These are phyloP conservation scores for Augiades crinisus DNA, from an alignment of 2,888 invertebrate species.

Conservation along the genomic window DNA sequence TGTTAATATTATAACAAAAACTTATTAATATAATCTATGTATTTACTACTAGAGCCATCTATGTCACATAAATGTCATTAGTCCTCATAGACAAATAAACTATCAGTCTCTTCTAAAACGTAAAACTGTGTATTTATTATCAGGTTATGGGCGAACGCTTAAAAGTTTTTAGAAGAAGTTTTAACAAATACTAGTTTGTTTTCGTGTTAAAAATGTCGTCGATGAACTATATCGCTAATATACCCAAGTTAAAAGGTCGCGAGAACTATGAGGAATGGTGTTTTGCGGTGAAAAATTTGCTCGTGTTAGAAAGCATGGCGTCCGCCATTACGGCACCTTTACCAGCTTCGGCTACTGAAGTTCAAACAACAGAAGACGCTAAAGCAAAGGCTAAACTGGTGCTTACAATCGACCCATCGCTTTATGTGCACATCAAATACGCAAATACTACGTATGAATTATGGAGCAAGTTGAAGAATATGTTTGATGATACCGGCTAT, in stretches of 20 bases:
- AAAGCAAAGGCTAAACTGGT: conserved; percentile 25
- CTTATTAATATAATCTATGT: too few relatives aligned
- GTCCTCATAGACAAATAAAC: too few relatives aligned
- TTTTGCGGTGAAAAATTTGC: conserved; percentile 16
- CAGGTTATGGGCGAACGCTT: not conserved
- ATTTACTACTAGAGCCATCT: too few relatives aligned
- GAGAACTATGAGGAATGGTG: conserved; percentile 32
- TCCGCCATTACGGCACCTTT: not conserved
- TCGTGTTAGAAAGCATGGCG: conserved; percentile 6
- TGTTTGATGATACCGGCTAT: conserved; percentile 16
- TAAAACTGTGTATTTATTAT: not conserved
- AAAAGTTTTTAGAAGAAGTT: not conserved
- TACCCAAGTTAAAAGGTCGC: conserved; percentile 30
- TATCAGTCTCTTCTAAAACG: not conserved
- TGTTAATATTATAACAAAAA: too few relatives aligned
- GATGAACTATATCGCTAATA: conserved; percentile 25
- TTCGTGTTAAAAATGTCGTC: not conserved
- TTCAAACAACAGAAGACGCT: not conserved
- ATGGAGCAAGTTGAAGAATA: not conserved
- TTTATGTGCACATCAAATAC: conserved; percentile 27
- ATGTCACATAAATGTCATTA: too few relatives aligned
- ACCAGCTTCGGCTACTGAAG: not conserved
- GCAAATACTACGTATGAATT: conserved; percentile 2
- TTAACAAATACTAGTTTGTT: not conserved
- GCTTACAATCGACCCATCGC: conserved; percentile 18